Evolutionary conservation across 2,797 vertebrate species (phyloP).

Genomic region (Neosilurus mollespiculum): DNA sequence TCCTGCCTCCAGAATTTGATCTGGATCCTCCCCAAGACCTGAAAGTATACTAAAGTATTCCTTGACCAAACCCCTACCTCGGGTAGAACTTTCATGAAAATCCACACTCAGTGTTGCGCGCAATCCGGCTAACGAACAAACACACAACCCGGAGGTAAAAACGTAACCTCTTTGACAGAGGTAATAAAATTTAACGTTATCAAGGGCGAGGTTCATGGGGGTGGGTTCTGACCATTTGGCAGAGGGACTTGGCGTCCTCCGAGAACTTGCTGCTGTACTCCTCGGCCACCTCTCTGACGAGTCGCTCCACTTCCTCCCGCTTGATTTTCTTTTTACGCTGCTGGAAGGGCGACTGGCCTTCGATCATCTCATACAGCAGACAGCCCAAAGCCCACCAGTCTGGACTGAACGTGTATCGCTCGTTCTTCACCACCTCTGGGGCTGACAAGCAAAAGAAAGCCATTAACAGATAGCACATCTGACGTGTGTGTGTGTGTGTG

Average conservation of each 20-base stretch:
- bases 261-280: constrained; percentile 91
- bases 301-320: constrained; percentile 91
- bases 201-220: not conserved
- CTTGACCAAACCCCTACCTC: no score
- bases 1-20: no score
- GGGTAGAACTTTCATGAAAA: no score
- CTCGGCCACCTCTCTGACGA: constrained; percentile 89
- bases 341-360: constrained; percentile 97
- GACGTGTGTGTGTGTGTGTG: not conserved
- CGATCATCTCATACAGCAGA: constrained; percentile 97
- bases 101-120: no score
- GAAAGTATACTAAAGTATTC: no score
- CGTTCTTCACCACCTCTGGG: constrained; percentile 94
- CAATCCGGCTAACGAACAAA: no score
- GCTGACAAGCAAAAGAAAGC: constrained; percentile 67
- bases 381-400: constrained; percentile 98
- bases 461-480: not conserved
- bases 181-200: no score
- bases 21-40: no score
- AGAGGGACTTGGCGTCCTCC: constrained; percentile 82
- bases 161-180: no score
- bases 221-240: constrained; percentile 81
- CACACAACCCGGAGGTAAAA: no score
- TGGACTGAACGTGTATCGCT: constrained; percentile 92
- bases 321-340: constrained; percentile 98